Base-by-base conservation (phyloP, 37 sponge, comb jelly and placozoan species). In the Hexactinellida sp. region DNA sequence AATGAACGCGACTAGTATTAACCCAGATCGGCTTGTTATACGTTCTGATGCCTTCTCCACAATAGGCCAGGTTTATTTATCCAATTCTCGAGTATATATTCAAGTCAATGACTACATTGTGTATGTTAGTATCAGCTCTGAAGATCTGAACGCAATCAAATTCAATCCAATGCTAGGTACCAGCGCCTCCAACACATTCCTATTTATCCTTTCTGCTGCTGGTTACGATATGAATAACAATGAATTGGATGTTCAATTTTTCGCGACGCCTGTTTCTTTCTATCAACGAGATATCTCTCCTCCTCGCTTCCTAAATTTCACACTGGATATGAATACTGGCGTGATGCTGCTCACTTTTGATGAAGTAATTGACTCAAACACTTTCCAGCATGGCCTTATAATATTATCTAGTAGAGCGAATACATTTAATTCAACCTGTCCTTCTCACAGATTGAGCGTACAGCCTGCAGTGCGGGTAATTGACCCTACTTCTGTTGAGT, bases 261-360 rank as follows among this genome's bases (percentile, higher is more conserved):
- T 38, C 28, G 38, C 1, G 0, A 30, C 32, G 0, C 55, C 83
- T 32, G 91, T 82, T 0, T 37, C 55, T 16, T 54, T 51, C 36
- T 90, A 86, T 84, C 88, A 82, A 24, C 37, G 36, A 24, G 96
- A 95, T 63, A 54, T 37, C 1, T 90, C 88, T 0, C 16, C 54
- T 23, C 96, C 96, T 21, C 24, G 84, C 13, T 82, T 93, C 0
- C 38, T 86, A 0, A 36, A 54, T n/a, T 95, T 93, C 54, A 86
- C 84, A 24, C 82, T 95, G 32, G 91, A 95, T 82, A 91, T 95
- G 92, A 82, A 95, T 38, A 37, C 25, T 10, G 96, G 92, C 24
- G 54, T 87, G 0, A 37, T 93, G 16, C 38, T 85, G 3, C 38
- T 95, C 47, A 89, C 89, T 0, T 95, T 95, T 87, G 90, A 91